Evolutionary conservation across 2,888 invertebrate species (phyloP), one percentile per base, ranked within the genome.

Genomic region (Marronus borbonicus): DNA sequence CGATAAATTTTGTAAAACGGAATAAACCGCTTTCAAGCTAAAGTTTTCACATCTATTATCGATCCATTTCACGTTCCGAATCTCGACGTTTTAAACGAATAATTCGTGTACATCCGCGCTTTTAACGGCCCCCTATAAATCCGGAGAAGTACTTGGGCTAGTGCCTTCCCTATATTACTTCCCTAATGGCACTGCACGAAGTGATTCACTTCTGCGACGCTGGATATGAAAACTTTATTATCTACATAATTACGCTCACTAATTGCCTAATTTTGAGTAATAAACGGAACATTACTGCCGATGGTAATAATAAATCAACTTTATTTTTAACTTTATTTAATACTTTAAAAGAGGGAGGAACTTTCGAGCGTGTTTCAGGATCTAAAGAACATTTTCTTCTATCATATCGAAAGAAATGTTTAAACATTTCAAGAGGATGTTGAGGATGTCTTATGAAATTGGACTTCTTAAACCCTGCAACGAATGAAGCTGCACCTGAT

Each of bases 201-300:
- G 72, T 74, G 60, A 60, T 60, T 74, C 72, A 60, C 44, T 31
- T 36, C 14, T 24, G 60, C 20, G 17, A 20, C 39, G 17, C 39
- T 17, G 65, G 14, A 12, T 44, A 74, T 62, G 72, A 74, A 74
- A 74, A 74, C 72, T 74, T 74, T 74, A 74, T 74, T 74, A 74
- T 74, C 72, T 74, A 60, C 72, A 60, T 74, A 74, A 60, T 74
- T 74, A 74, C 72, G 36, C 12, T 28, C 60, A 20, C 72, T 74
- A 74, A 74, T 74, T 74, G 72, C 72, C 72, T 74, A 60, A 74
- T 74, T 74, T 74, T 60, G 60, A 60, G 72, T 74, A 60, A 74
- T 74, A 74, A 74, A 74, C 72, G 72, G 72, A 60, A 60, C 60
- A 74, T 74, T 39, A 74, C 60, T 60, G 72, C 8, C 72, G 1